Evolutionary conservation across 2,888 invertebrate genomes (phyloP).

Genomic region (Helobdella robusta): DNA sequence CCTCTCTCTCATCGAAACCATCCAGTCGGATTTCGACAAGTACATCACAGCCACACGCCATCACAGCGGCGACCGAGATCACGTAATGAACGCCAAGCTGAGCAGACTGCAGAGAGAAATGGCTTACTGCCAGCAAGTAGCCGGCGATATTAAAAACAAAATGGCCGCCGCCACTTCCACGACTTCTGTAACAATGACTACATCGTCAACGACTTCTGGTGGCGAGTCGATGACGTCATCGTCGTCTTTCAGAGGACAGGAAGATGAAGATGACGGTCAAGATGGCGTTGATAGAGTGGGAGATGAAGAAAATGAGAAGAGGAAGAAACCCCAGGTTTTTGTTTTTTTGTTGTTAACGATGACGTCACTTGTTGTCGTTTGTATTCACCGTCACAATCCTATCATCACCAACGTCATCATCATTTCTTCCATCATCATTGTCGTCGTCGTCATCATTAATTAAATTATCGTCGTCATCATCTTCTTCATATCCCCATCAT

Average conservation of each 20-base stretch:
- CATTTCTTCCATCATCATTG: too few relatives aligned
- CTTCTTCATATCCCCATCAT: too few relatives aligned
- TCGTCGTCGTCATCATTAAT: too few relatives aligned
- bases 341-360: too few relatives aligned
- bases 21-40: background rate
- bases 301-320: background rate
- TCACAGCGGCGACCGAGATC: background rate
- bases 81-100: background rate
- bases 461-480: too few relatives aligned
- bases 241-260: background rate
- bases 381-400: too few relatives aligned
- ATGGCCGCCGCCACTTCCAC: conserved; percentile 4
- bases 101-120: conserved; percentile 2
- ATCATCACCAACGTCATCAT: too few relatives aligned
- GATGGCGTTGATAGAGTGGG: background rate
- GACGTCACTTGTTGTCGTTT: too few relatives aligned
- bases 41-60: background rate
- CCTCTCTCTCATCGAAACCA: conserved; percentile 19
- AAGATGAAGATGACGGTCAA: background rate
- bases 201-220: background rate
- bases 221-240: conserved; percentile 12
- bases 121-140: conserved; percentile 8
- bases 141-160: background rate
- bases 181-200: background rate
- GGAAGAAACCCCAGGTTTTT: too few relatives aligned